phyloP scores from a whole-genome alignment of 2,888 invertebrate genomes.

The Cataglyphis rosenhaueri region DNA sequence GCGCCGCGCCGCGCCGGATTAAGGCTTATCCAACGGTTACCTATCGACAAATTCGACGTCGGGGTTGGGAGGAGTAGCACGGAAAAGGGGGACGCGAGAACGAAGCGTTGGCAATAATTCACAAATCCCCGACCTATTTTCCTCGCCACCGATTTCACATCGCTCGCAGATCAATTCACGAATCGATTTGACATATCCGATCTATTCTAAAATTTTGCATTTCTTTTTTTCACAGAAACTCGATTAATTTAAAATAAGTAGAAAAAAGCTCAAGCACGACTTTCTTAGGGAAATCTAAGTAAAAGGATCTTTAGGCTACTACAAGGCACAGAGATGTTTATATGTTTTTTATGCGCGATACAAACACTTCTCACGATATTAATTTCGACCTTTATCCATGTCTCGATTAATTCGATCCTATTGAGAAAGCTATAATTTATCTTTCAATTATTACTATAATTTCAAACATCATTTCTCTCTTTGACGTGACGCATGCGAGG shows the following conservation, averaged over 20 bases:
- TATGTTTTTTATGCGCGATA: background rate
- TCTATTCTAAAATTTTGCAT: background rate
- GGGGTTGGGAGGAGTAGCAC: slow-evolving; percentile 2
- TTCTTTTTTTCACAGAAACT: background rate
- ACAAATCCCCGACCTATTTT: slow-evolving; percentile 56
- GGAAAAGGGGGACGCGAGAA: slow-evolving; percentile 54
- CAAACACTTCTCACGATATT: background rate
- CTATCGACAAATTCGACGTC: slow-evolving; percentile 55
- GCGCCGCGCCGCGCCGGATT: slow-evolving; percentile 54
- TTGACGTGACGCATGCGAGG: background rate
- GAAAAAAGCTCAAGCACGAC: background rate
- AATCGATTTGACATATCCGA: background rate
- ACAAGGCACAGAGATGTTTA: background rate
- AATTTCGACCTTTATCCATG: background rate
- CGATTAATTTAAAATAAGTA: background rate
- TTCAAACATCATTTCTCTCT: slow-evolving; percentile 2
- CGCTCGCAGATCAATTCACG: background rate
- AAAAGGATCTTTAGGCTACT: background rate
- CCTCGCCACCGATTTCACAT: slow-evolving; percentile 9
- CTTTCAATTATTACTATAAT: background rate
- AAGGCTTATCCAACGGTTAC: slow-evolving; percentile 66
- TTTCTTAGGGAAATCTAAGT: background rate
- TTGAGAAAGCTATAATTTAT: background rate
- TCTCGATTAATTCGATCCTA: background rate
- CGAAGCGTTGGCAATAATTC: slow-evolving; percentile 58